Evolutionary conservation across 2,797 vertebrate genomes (phyloP).

Genomic region (Sylvilagus floridanus): DNA sequence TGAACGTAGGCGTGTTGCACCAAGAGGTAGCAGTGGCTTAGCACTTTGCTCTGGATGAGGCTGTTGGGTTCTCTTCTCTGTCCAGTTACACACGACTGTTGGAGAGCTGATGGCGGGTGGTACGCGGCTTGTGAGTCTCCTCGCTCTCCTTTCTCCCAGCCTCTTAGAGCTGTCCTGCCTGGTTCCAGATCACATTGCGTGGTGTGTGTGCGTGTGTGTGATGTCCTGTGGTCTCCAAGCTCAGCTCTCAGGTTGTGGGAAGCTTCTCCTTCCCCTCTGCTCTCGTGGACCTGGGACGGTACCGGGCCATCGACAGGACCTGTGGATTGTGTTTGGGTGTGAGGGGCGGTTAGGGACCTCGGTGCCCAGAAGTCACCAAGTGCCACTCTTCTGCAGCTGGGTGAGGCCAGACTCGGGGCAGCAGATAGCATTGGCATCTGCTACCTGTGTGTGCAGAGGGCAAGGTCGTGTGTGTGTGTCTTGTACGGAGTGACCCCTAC

Average conservation of each 20-base stretch:
- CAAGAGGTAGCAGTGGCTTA: rapidly evolving
- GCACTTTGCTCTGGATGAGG: background rate
- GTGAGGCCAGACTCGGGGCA: background rate
- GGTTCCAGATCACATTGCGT: no score
- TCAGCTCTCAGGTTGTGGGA: no score
- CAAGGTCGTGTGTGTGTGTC: background rate
- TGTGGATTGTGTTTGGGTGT: no score
- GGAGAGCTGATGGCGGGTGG: background rate
- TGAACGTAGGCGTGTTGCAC: background rate
- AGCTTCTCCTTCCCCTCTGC: no score
- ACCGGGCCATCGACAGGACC: no score
- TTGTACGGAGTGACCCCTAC: background rate
- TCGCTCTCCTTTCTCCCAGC: background rate
- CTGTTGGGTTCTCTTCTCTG: background rate
- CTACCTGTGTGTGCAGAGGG: background rate
- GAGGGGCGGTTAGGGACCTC: background rate
- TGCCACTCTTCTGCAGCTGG: background rate
- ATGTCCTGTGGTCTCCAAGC: no score
- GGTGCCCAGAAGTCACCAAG: background rate
- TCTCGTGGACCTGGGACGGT: no score
- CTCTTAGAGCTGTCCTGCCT: no score
- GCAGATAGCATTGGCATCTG: background rate
- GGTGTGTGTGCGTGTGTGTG: no score
- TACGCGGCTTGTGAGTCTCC: no score
- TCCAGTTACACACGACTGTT: rapidly evolving